These are phyloP conservation scores for Ophonus ardosiacus DNA, from an alignment of 2,888 invertebrate genomes.

Conservation along the genomic window DNA sequence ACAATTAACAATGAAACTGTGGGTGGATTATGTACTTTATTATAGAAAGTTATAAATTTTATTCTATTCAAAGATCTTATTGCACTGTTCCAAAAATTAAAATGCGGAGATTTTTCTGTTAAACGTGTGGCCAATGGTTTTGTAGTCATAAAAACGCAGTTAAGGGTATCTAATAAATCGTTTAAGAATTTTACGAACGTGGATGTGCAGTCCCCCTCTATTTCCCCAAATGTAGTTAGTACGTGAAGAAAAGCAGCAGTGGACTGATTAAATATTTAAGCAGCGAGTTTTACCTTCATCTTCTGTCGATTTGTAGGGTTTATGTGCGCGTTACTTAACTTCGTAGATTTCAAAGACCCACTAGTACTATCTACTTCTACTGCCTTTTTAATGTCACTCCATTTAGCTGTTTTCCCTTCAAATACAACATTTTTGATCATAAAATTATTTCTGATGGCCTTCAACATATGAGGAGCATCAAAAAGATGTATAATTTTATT, in stretches of 20 bases:
- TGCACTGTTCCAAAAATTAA: background rate
- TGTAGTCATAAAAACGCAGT: background rate
- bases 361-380: background rate
- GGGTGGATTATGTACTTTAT: too few relatives aligned
- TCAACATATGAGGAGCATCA: slow-evolving; percentile 3
- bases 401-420: too few relatives aligned
- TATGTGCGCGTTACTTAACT: background rate
- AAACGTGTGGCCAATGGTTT: background rate
- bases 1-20: background rate
- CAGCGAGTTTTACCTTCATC: background rate
- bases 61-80: too few relatives aligned
- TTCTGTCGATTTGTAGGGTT: slow-evolving; percentile 10
- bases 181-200: background rate
- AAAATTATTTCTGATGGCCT: slow-evolving; percentile 7
- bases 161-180: background rate
- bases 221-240: background rate
- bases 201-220: background rate
- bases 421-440: background rate
- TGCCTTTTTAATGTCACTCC: too few relatives aligned
- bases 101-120: background rate
- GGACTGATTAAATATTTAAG: background rate
- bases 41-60: too few relatives aligned
- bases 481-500: slow-evolving; percentile 1
- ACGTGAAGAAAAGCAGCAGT: background rate
- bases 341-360: too few relatives aligned